Base-by-base conservation (phyloP, 2,888 invertebrate species). In the Microchrysa polita region DNA sequence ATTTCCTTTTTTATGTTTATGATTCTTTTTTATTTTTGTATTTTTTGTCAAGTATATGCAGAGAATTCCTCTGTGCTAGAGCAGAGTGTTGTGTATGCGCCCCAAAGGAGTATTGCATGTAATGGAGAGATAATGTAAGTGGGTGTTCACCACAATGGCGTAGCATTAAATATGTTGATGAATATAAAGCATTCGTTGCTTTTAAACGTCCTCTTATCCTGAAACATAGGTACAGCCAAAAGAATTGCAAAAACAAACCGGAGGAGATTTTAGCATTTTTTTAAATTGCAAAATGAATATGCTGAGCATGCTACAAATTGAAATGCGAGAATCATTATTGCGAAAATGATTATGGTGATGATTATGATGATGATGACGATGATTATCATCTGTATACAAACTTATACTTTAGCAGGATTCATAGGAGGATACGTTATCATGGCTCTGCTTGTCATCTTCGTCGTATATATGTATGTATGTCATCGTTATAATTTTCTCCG, bases 221-320 rank as follows among this genome's bases (percentile, higher is more conserved):
- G 59, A 59, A 27, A 59, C 27, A 34, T 7, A n/a, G n/a, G n/a
- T n/a, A 34, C 20, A 2, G 42, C 22, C 69, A 20, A 34, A 57
- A n/a, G 55, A 69, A 20, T 44, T 22, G 48, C 65, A 48, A 22
- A 65, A 65, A 65, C n/a, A n/a, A n/a, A n/a, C n/a, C n/a, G n/a
- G n/a, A n/a, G n/a, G 48, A 57, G 22, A 40, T 55, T 59, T 57
- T 69, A 69, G 57, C 69, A 69, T 69, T 55, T 69, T 69, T 69
- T 67, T 18, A 69, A 69, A 69, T 69, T 69, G 57, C 69, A 69
- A 69, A 69, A 69, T 69, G 69, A 69, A 69, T 69, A 57, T 69
- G 69, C 69, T 57, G 69, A 69, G 69, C 69, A 69, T 55, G 69
- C 69, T 55, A 57, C 40, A 57, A 69, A 69, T 69, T 57, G 40